Evolutionary conservation across 1,140 invertebrate genomes (phyloP), one percentile per base, ranked within the genome.

Genomic region (Caenorhabditis inopinata): DNA sequence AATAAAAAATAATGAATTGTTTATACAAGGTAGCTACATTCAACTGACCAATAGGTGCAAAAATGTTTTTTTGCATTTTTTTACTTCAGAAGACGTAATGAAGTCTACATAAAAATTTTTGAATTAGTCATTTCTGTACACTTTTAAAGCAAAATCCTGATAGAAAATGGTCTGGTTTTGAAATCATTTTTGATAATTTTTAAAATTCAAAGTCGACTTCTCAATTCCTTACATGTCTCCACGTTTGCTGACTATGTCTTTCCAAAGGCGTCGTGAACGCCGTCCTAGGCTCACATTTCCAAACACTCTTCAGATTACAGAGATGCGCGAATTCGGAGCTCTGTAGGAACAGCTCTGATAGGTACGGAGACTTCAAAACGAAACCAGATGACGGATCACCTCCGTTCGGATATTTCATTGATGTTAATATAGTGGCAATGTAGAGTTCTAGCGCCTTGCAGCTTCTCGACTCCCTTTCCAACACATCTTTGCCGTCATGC

Each of bases 261-360:
- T 68, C 58, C 16, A 68, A 11, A 4, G 58, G 58, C 12, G 58
- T 68, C 9, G 58, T 68, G 11, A 68, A 68, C 11, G 58, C 58
- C 1, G 58, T 68, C 2, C 58, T 11, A 18, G 58, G 58, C 11
- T 68, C 58, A 68, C 58, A 68, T 25, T 68, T 68, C 58, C 58
- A 68, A 6, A 42, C 58, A 42, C 58, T 68, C n/a, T 68, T 68
- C 32, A 68, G n/a, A 68, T 68, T 68, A 42, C 58, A 68, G 5
- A 68, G 25, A 68, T 68, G 58, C 0, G 58, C 58, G 38, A 42
- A 68, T 38, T 68, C 58, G 12, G 58, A 11, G 58, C 58, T 68
- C 21, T 68, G 32, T 16, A 68, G n/a, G 9, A 68, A 68, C 32
- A 68, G 38, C n/a, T 68, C 58, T 12, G 58, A 68, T n/a, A 42